Evolutionary conservation across 1,140 invertebrate species (phyloP).

Genomic region (Vollenhovia emeryi): DNA sequence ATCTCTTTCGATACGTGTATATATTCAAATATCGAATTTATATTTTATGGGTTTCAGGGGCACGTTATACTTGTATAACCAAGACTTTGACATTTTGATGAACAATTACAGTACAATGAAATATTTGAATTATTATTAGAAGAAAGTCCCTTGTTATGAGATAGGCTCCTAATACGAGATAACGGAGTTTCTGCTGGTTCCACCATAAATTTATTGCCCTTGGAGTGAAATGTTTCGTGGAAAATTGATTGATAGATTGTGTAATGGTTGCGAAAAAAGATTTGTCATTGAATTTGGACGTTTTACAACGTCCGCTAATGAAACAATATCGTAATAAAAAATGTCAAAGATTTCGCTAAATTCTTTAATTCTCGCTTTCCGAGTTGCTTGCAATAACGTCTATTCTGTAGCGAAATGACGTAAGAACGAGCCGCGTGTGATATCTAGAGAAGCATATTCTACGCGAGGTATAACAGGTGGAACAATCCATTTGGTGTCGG

Average conservation of each 20-base stretch:
- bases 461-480: slow-evolving; percentile 48
- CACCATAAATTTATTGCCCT: no score
- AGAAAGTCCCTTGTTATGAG: no score
- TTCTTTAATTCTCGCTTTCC: background rate
- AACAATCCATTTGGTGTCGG: slow-evolving; percentile 37
- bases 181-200: no score
- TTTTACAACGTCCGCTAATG: no score
- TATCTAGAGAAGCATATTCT: background rate
- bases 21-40: background rate
- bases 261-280: no score
- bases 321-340: background rate
- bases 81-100: background rate
- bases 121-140: background rate
- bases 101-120: background rate
- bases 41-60: background rate
- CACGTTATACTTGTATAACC: background rate
- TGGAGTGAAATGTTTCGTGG: no score
- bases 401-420: background rate
- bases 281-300: no score
- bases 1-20: background rate
- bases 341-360: background rate
- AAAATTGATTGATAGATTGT: no score
- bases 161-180: no score
- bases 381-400: background rate
- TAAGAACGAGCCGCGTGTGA: background rate